Evolutionary conservation across 2,113 vertebrate species (phyloP), one percentile per base, ranked within the genome.

Genomic region (Catharus bicknelli): DNA sequence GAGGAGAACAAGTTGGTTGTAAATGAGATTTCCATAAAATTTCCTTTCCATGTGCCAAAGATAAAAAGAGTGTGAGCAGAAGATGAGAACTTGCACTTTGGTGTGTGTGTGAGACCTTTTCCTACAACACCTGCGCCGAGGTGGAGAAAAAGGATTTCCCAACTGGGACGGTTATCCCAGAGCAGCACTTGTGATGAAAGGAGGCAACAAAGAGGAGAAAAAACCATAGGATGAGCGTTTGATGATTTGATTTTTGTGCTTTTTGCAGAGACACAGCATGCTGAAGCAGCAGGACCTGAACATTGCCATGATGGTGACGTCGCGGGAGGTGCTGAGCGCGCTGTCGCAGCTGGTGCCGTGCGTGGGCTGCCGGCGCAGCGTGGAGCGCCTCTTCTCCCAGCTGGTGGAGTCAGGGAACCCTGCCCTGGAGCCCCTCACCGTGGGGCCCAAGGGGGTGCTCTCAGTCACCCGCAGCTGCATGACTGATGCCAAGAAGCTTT

Each of bases 301-400:
- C 79, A 97, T 98, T 75, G 98, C 99, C 90, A 97, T 99, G 98
- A 99, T 98, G 98, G 99, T 99, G 96, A 98, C 98, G 27, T 99
- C 98, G 2, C 98, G 98, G 50, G 99, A 99, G 96, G 98, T 99
- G 72, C 97, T 99, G 97, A 97, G 97, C 59, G 98, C 98, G 1
- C 98, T 99, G 70, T 98, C 99, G 94, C 99, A 99, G 98, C 97
- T 99, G 76, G 99, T 99, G 84, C 98, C 99, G 1, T 99, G 99
- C 10, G 99, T 99, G 64, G 99, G 99, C 95, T 99, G 99, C 95
- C 98, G 99, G 64, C 98, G 98, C 43, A 99, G 99, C 18, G 99
- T 99, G 95, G 99, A 99, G 70, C 99, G 98, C 51, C 98, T 99
- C 43, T 99, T 99, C 95, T 99, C 99, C 9, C 99, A 99, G 96